phyloP scores from a whole-genome alignment of 2,113 vertebrate genomes.

The Harpagus bidentatus region DNA sequence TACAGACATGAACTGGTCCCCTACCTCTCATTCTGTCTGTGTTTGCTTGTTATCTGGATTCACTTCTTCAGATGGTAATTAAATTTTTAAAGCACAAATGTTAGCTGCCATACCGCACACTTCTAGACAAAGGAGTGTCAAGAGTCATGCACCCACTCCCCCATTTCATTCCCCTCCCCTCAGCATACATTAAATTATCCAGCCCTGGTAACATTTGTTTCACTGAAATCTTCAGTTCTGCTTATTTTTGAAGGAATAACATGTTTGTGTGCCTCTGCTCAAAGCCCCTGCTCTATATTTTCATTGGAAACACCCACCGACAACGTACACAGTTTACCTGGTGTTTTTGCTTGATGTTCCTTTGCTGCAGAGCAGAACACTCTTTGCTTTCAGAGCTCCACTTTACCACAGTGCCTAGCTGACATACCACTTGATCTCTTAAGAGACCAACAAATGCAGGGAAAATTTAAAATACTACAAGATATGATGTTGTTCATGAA shows the following conservation, averaged over 20 bases:
- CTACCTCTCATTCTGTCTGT: not conserved
- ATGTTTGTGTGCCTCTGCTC: not conserved
- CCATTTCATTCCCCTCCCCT: not conserved
- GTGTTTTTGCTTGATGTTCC: not conserved
- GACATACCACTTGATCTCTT: not conserved
- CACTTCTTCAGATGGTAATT: not conserved
- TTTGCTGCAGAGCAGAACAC: not conserved
- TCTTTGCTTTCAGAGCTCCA: not conserved
- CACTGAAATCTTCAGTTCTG: not conserved
- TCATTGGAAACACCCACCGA: not conserved
- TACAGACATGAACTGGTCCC: not conserved
- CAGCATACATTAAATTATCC: not conserved
- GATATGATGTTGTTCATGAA: not conserved
- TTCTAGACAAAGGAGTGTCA: not conserved
- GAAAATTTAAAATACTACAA: not conserved
- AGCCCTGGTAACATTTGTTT: not conserved
- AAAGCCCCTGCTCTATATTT: not conserved
- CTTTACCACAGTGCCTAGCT: not conserved
- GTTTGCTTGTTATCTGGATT: not conserved
- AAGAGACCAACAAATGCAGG: not conserved
- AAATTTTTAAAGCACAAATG: not conserved
- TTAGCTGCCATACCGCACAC: not conserved
- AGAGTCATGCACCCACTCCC: not conserved
- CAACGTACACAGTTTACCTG: not conserved
- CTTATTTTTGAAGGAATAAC: not conserved